These are phyloP conservation scores for Xiphias gladius DNA, from an alignment of 2,113 vertebrate genomes.

Conservation along the genomic window DNA sequence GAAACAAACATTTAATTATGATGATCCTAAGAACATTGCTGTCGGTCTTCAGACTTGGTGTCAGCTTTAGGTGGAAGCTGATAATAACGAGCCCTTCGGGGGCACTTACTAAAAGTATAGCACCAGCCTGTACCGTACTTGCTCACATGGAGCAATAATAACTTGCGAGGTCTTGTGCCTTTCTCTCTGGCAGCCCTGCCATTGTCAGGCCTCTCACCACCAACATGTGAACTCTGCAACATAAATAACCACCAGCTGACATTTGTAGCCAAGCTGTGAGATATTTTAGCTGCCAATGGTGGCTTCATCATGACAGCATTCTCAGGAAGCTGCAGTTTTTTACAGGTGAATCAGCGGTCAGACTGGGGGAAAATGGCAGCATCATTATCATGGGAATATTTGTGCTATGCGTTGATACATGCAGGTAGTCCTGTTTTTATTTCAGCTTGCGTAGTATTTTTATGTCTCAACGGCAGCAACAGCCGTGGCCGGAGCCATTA, in stretches of 20 bases:
- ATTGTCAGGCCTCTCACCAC: constrained; percentile 8
- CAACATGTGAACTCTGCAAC: constrained; percentile 4
- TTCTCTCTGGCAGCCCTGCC: constrained; percentile 9
- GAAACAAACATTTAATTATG: neutral
- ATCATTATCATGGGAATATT: neutral
- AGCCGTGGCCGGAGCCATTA: too few relatives aligned
- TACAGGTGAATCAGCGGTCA: neutral
- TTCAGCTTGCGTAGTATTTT: neutral
- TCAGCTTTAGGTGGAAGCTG: neutral
- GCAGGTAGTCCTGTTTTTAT: neutral
- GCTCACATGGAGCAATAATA: constrained; percentile 4
- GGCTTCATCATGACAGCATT: neutral
- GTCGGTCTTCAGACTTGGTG: neutral
- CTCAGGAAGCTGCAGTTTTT: neutral
- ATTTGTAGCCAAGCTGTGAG: constrained; percentile 41
- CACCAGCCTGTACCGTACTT: neutral
- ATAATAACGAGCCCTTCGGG: neutral
- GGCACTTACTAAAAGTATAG: neutral
- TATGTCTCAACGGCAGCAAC: too few relatives aligned
- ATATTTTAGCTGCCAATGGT: constrained; percentile 9
- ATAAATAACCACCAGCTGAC: constrained; percentile 23
- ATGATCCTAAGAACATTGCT: neutral
- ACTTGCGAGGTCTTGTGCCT: neutral
- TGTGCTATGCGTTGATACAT: too few relatives aligned
- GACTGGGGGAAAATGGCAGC: neutral